A percentile compares a stretch with the other conserved stretches of the same genome.
These are phyloP conservation scores for Sebastolobus alascanus DNA, from an alignment of 2,797 vertebrate species.

Conservation along the genomic window DNA sequence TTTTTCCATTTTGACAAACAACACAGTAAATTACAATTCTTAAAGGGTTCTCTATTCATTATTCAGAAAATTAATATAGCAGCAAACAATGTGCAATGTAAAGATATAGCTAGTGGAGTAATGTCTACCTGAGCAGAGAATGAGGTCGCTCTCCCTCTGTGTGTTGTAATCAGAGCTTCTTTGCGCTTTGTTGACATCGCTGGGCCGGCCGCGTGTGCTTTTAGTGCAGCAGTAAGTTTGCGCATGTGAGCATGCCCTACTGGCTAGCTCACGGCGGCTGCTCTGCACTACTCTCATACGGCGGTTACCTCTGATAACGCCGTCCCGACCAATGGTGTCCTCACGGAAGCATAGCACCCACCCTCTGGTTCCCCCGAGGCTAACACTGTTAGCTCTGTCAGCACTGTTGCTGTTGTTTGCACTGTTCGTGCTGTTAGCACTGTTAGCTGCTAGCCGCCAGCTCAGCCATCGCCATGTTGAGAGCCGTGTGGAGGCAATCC, in stretches of 20 bases:
- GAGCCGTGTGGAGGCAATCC: not conserved
- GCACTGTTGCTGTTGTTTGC: not conserved
- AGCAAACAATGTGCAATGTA: not conserved
- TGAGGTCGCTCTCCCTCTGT: not conserved
- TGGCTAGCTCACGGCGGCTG: too few species aligned
- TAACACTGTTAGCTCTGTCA: not conserved
- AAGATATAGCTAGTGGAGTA: not conserved
- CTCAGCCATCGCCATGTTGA: too few species aligned
- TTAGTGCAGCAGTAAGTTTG: too few species aligned
- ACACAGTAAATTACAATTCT: not conserved
- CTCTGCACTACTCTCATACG: too few species aligned
- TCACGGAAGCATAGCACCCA: not conserved
- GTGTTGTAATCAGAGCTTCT: not conserved
- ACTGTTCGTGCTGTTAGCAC: fast-evolving
- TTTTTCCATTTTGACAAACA: not conserved
- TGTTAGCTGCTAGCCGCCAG: not conserved
- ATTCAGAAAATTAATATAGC: not conserved
- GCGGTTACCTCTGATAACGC: not conserved
- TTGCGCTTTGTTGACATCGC: too few species aligned
- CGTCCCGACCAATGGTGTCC: not conserved
- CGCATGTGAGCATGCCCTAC: too few species aligned
- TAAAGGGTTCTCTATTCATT: not conserved
- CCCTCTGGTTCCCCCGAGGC: not conserved
- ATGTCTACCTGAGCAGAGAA: not conserved
- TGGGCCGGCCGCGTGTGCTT: too few species aligned